Base-by-base conservation (phyloP, 1,140 invertebrate genomes). In the Thaumetopoea pityocampa region DNA sequence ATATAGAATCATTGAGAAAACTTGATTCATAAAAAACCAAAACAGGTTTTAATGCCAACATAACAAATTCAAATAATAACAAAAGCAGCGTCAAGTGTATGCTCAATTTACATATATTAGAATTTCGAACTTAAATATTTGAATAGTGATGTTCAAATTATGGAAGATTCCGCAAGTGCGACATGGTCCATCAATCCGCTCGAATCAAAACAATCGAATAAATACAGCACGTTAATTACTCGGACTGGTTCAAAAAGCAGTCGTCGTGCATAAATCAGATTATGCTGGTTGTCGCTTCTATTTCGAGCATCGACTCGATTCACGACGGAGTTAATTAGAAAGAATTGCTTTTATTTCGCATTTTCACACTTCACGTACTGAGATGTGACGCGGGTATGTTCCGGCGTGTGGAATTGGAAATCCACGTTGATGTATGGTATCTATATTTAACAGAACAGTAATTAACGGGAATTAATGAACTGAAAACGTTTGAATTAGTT, bases 311-410 rank as follows among this genome's bases (percentile, higher is more conserved):
- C 64, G 58, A 47, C 63, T 67, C 65, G 67, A 73, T 72, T 67
- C 68, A 58, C 55, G 65, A 59, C 60, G 37, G 63, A 69, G 73
- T 68, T 83, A 83, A 83, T 81, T 83, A 83, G 70, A 83, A 83
- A 83, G 77, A 81, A 83, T 83, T 72, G 72, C 70, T 81, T 79
- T 83, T 83, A 83, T 83, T 81, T 81, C 63, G 69, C 71, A 68
- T 72, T 77, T 74, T 67, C 69, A 81, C 74, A 77, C 68, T 73
- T 67, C 65, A 63, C 49, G 58, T 48, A 54, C 44, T 32, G 47
- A 66, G 65, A 71, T 48, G 67, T 79, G 77, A 81, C 77, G 69
- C 65, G 79, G 65, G 60, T 47, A 41, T 41, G 41, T 29, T 22
- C 27, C 28, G 29, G 35, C 38, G 53, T 52, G 46, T 49, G 47